Evolutionary conservation across 2,888 invertebrate species (phyloP).

Genomic region (Ephialtes manifestator): DNA sequence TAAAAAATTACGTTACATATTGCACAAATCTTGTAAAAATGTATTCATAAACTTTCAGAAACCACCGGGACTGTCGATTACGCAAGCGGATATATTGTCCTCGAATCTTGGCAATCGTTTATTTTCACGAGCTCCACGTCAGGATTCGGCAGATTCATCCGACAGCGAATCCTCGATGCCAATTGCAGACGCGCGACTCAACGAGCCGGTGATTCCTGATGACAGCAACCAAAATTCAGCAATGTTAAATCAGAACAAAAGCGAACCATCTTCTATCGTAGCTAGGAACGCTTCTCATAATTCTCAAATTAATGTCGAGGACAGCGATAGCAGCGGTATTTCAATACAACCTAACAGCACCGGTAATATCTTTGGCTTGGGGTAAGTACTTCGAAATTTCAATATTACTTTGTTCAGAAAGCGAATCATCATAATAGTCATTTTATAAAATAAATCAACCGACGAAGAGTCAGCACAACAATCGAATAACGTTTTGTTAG

Average conservation of each 20-base stretch:
- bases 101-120: constrained; percentile 75
- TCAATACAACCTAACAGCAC: constrained; percentile 76
- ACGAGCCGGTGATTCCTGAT: constrained; percentile 17
- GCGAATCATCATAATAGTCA: background rate
- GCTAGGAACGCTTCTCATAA: constrained; percentile 45
- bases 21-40: constrained; percentile 19
- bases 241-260: constrained; percentile 61
- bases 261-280: constrained; percentile 38
- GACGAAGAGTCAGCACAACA: background rate
- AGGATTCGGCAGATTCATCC: constrained; percentile 76
- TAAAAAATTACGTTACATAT: background rate
- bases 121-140: constrained; percentile 74
- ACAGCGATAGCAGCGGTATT: constrained; percentile 78
- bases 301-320: constrained; percentile 51
- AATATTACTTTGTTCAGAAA: background rate
- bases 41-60: constrained; percentile 85
- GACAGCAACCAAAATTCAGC: constrained; percentile 51
- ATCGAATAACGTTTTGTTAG: no score
- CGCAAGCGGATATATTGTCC: constrained; percentile 80
- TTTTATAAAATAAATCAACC: background rate
- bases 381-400: constrained; percentile 74
- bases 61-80: constrained; percentile 88
- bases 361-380: constrained; percentile 73
- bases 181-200: constrained; percentile 55
- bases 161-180: constrained; percentile 72